Conservation (phyloP, 2,797 vertebrate species). For the Acanthurus tractus region DNA sequence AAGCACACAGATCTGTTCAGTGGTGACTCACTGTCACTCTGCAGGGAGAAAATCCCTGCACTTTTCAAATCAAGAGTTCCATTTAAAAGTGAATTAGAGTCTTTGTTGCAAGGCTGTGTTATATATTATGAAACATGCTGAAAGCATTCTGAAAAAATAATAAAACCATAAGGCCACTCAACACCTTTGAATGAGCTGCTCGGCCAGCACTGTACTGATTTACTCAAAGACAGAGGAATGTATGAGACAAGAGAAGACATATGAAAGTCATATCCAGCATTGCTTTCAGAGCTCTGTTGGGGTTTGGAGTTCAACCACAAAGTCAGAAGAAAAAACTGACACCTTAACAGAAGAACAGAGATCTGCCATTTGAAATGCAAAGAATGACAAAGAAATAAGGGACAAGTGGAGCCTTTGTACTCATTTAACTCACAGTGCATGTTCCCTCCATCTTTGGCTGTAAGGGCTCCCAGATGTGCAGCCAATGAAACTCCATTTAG, state of each 20-base stretch:
- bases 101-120: conserved; percentile 17
- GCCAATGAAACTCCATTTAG: conserved; percentile 64
- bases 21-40: conserved; percentile 16
- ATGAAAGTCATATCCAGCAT: conserved; percentile 64
- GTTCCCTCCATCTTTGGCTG: conserved; percentile 51
- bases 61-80: neutral
- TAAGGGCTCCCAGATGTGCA: conserved; percentile 80
- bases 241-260: conserved; percentile 55
- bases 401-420: conserved; percentile 33
- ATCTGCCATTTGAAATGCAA: conserved; percentile 64
- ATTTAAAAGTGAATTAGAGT: conserved; percentile 6
- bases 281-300: conserved; percentile 42
- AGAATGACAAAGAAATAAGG: conserved; percentile 51
- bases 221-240: conserved; percentile 49
- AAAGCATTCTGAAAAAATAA: conserved; percentile 6
- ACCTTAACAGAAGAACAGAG: conserved; percentile 71
- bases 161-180: conserved; percentile 29
- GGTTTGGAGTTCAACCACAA: conserved; percentile 64
- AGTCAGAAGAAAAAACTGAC: conserved; percentile 62
- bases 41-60: conserved; percentile 1
- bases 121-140: conserved; percentile 31
- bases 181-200: conserved; percentile 24
- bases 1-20: conserved; percentile 9
- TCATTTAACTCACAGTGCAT: conserved; percentile 56
- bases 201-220: conserved; percentile 14